Evolutionary conservation across 1,140 invertebrate species (phyloP), one percentile per base, ranked within the genome.

Genomic region (Drosophila ogumai): DNA sequence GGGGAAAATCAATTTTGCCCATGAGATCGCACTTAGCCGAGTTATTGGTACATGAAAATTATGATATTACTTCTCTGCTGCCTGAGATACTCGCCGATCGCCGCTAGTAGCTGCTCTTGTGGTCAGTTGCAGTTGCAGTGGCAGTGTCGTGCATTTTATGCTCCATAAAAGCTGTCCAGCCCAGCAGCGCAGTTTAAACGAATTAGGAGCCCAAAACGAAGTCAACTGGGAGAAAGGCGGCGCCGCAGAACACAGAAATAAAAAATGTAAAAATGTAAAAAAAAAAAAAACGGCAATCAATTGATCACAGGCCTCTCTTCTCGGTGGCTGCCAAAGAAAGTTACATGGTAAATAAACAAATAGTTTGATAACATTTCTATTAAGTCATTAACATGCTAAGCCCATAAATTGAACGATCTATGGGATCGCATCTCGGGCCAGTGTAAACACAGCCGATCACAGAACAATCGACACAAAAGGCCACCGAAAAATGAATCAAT

Each of bases 41-140:
- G 73, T 87, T 87, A 87, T 87, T 90, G 84, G 84, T 84, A 88
- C 84, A 87, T 87, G 84, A 88, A 88, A 87, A 88, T 84, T 80
- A 88, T 90, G 86, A 88, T 87, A 84, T 73, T 84, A 79, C 68
- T 72, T 82, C 58, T 63, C 19, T 44, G 38, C 43, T 50, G 38
- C 32, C 67, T 75, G 49, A 41, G 38, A 64, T 75, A 56, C 32
- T 60, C 19, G 13, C 49, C 17, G 47, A 31, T 56, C 36, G 34
- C 13, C 34, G 15, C 36, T 59, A 52, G 22, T 28, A n/a, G 46
- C 67, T 56, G 63, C 15, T 50, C 49, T 50, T 50, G 49, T 19
- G 49, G 49, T 50, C 49, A 55, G 49, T 52, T 52, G 49, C 49
- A 55, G 49, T 52, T 52, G 22, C 49, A 52, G 31, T 52, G 49